Evolutionary conservation across 2,888 invertebrate genomes (phyloP).

Genomic region (Apamea sordens): DNA sequence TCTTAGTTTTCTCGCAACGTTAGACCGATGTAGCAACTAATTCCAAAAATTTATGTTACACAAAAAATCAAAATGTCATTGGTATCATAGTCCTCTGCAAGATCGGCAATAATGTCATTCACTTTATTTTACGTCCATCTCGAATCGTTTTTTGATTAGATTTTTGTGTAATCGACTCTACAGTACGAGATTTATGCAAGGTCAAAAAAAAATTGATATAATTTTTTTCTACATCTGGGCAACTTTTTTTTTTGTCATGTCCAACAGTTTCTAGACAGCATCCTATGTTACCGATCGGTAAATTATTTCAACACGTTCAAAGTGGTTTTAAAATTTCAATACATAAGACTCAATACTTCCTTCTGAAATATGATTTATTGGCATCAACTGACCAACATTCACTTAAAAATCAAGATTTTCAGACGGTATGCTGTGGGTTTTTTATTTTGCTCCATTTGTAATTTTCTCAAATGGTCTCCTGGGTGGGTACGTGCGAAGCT

Average conservation of each 20-base stretch:
- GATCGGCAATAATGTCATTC: background rate
- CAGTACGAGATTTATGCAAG: background rate
- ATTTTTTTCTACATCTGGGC: background rate
- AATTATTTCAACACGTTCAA: no score
- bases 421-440: no score
- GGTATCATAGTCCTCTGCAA: background rate
- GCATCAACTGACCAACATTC: no score
- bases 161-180: background rate
- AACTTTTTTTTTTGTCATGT: background rate
- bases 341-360: no score
- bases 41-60: background rate
- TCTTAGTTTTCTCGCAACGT: background rate
- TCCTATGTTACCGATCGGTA: no score
- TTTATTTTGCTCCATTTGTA: no score
- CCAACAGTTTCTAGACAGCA: background rate
- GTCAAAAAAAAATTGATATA: background rate
- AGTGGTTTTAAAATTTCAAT: no score
- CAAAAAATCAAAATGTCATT: background rate
- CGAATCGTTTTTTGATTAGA: background rate
- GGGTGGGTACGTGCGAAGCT: background rate
- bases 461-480: no score
- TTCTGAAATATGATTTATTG: no score
- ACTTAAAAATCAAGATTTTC: no score
- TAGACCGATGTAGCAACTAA: background rate
- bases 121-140: background rate